Percentiles rank a stretch among this genome's conserved stretches.
Evolutionary conservation across 2,113 vertebrate genomes (phyloP).

Genomic region (Heliornis fulica): DNA sequence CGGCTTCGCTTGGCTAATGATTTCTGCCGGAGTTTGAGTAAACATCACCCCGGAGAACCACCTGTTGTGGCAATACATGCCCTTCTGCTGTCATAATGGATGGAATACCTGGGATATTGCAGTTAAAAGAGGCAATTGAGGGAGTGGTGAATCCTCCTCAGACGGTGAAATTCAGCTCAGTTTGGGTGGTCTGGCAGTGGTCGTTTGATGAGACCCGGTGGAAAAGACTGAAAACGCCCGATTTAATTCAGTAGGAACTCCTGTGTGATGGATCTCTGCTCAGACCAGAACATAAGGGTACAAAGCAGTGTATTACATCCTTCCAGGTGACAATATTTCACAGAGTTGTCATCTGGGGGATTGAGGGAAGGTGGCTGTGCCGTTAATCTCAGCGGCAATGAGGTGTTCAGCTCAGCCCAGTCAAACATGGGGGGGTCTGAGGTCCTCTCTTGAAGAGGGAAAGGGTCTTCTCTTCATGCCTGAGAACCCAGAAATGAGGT

Average conservation of each 20-base stretch:
- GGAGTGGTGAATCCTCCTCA: neutral
- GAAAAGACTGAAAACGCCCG: neutral
- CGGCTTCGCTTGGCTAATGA: conserved; percentile 32
- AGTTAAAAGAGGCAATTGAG: neutral
- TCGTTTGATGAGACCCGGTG: neutral
- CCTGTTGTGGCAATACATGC: neutral
- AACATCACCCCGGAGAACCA: neutral
- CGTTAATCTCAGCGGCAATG: neutral
- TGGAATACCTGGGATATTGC: neutral
- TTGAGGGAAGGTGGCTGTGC: neutral
- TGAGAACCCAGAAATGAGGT: neutral
- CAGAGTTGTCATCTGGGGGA: neutral
- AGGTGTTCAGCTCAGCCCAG: neutral
- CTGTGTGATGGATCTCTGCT: neutral
- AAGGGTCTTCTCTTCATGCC: neutral
- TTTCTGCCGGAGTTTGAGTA: neutral
- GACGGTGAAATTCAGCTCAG: neutral
- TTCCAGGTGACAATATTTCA: neutral
- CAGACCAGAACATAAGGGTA: neutral
- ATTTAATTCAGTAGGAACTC: neutral
- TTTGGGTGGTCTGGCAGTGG: neutral
- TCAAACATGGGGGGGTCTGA: neutral
- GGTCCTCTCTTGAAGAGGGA: neutral
- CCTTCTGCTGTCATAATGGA: neutral
- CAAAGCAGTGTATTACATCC: neutral